phyloP scores from a whole-genome alignment of 2,797 vertebrate genomes.

The Poecilia wingei region DNA sequence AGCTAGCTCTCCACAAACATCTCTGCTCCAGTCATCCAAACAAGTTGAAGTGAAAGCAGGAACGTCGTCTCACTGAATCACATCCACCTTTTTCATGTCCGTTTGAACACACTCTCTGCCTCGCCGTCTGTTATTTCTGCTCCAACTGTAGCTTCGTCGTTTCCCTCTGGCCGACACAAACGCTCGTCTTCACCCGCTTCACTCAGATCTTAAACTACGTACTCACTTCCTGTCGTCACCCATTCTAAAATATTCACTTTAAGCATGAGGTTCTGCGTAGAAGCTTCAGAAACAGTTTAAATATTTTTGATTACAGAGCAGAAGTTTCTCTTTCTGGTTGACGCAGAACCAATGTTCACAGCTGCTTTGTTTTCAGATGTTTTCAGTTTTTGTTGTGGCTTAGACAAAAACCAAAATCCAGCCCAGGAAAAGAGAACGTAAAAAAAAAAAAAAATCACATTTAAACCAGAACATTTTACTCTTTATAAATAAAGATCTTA shows the following conservation, averaged over 20 bases:
- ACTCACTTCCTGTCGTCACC: background rate
- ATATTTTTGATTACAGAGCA: conserved; percentile 19
- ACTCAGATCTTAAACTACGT: conserved; percentile 14
- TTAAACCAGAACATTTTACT: no score
- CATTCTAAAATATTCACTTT: conserved; percentile 7
- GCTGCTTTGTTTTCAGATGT: conserved; percentile 5
- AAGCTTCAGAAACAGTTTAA: background rate
- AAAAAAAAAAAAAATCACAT: background rate
- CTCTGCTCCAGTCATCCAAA: background rate
- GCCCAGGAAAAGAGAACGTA: background rate
- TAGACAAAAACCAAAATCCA: conserved; percentile 6
- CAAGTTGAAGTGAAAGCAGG: background rate
- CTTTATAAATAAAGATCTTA: no score
- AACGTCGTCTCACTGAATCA: background rate
- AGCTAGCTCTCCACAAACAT: background rate
- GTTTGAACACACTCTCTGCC: background rate
- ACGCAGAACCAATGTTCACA: background rate
- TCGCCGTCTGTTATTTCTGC: conserved; percentile 24
- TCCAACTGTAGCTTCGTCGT: conserved; percentile 7
- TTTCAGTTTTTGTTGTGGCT: background rate
- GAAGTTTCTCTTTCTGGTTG: conserved; percentile 1
- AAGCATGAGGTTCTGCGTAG: background rate
- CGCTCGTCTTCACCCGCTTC: background rate
- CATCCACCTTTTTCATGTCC: background rate
- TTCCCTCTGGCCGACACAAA: background rate